phyloP scores from a whole-genome alignment of 2,113 vertebrate genomes.

The Tychaedon coryphoeus region DNA sequence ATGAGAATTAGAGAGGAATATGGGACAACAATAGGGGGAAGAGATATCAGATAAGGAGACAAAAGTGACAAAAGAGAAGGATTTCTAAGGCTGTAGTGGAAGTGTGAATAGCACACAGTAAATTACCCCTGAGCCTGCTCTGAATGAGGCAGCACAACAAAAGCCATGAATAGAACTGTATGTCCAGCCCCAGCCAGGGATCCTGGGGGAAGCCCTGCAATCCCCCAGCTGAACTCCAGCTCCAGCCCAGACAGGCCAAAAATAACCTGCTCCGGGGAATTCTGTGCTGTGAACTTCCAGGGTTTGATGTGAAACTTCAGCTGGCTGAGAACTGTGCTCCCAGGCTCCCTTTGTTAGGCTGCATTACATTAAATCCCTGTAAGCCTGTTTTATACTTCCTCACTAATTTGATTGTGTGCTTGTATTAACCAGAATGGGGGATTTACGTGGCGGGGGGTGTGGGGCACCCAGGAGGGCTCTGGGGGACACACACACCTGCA shows the following conservation, averaged over 20 bases:
- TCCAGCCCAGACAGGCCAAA: neutral
- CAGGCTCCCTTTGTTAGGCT: slow-evolving; percentile 16
- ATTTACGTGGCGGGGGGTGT: neutral
- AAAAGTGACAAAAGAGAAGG: neutral
- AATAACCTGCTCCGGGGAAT: neutral
- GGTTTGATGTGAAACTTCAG: neutral
- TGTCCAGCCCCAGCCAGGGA: neutral
- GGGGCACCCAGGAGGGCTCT: neutral
- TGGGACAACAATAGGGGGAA: neutral
- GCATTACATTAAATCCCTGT: slow-evolving; percentile 46
- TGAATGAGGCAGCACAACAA: slow-evolving; percentile 22
- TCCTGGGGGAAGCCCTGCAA: neutral
- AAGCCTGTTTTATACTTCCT: slow-evolving; percentile 65
- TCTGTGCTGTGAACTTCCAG: neutral
- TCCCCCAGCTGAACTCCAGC: neutral
- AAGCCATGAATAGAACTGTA: neutral
- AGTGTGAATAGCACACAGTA: slow-evolving; percentile 2
- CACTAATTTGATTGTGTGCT: slow-evolving; percentile 32
- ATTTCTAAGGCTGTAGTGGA: neutral
- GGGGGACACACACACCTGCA: slow-evolving; percentile 74
- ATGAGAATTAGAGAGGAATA: neutral
- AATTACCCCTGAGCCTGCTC: slow-evolving; percentile 17
- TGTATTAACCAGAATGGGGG: neutral
- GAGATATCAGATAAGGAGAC: neutral
- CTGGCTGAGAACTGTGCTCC: neutral